phyloP scores from a whole-genome alignment of 2,113 vertebrate genomes.

The Mungos mungo region DNA sequence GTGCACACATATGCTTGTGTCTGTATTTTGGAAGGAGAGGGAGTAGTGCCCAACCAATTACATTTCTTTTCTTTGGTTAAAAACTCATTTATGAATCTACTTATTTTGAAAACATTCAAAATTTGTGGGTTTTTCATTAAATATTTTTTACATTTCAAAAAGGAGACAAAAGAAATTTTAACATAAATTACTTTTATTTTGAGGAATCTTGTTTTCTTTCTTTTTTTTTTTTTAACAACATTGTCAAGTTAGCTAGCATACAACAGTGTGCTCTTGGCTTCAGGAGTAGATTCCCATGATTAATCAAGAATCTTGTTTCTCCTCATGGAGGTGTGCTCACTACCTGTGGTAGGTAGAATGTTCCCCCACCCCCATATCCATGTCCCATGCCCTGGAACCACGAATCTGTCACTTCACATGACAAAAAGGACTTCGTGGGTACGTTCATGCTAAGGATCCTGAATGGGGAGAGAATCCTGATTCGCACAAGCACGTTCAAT shows the following conservation, averaged over 20 bases:
- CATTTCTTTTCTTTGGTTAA: background rate
- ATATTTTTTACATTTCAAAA: background rate
- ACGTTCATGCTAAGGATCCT: background rate
- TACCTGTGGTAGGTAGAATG: background rate
- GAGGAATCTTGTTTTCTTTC: background rate
- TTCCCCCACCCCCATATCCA: background rate
- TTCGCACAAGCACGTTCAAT: background rate
- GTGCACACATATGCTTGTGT: background rate
- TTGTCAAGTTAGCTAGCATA: too few species aligned
- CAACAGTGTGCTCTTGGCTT: too few species aligned
- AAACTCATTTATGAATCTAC: background rate
- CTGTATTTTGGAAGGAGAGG: background rate
- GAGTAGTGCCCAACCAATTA: background rate
- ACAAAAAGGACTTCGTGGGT: background rate
- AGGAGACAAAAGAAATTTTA: background rate
- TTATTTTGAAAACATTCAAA: background rate
- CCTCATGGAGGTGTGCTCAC: background rate
- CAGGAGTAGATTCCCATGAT: too few species aligned
- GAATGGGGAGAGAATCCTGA: background rate
- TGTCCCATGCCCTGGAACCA: background rate
- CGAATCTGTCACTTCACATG: background rate
- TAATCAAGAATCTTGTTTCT: background rate
- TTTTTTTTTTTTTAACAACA: too few species aligned
- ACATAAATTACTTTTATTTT: background rate
- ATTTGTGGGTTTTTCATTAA: background rate